These are phyloP conservation scores for Ditula angustiorana DNA, from an alignment of 2,888 invertebrate species.

Conservation along the genomic window DNA sequence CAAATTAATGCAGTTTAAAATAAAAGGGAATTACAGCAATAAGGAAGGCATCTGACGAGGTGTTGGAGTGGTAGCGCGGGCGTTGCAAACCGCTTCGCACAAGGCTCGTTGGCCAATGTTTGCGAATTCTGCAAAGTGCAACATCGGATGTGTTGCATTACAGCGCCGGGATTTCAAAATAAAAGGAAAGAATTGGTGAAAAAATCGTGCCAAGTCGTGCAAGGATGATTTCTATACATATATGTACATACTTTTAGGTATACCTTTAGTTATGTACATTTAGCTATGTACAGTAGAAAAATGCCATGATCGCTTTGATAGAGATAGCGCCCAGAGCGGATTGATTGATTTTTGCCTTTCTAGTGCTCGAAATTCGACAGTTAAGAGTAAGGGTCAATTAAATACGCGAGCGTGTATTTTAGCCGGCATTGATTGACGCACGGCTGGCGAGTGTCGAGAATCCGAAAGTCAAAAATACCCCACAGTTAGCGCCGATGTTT, in stretches of 20 bases:
- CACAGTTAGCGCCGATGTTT: no score
- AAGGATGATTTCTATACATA: background rate
- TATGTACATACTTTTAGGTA: background rate
- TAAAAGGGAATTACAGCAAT: no score
- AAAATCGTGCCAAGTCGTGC: background rate
- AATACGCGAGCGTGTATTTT: no score
- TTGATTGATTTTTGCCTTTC: no score
- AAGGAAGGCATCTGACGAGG: no score
- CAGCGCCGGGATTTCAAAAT: conserved; percentile 31
- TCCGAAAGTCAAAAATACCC: no score
- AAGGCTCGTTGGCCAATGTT: conserved; percentile 22
- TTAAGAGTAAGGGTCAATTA: no score
- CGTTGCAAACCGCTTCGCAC: background rate
- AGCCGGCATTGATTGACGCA: no score
- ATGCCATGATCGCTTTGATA: background rate
- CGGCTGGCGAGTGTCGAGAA: no score
- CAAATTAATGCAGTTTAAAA: no score
- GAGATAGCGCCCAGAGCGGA: no score
- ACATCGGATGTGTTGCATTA: conserved; percentile 35
- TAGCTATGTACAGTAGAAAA: background rate
- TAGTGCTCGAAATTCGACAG: no score
- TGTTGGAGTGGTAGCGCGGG: background rate
- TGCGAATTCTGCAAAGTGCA: conserved; percentile 16
- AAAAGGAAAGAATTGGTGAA: background rate
- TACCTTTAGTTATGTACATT: background rate